A percentile compares a stretch with the other conserved stretches of the same genome.
Evolutionary conservation across 30 jellyfish, hydroid and myxozoan genomes (phyloP).

Genomic region (Pelagia noctiluca): DNA sequence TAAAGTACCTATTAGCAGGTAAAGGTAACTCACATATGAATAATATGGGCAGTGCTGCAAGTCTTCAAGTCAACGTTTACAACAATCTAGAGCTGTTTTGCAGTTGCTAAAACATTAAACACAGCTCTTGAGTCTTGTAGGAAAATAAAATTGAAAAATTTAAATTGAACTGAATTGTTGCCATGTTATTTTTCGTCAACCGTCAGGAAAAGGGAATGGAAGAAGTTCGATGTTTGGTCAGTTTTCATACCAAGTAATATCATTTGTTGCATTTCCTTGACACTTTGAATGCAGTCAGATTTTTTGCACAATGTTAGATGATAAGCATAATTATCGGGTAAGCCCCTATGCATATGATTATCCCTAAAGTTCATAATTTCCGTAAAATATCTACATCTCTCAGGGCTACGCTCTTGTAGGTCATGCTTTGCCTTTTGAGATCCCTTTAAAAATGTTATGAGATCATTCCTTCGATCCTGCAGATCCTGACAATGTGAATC

Average conservation of each 20-base stretch:
- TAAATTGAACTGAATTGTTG: no score
- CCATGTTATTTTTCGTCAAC: no score
- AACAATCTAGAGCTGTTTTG: no score
- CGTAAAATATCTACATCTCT: background rate
- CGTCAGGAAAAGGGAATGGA: slow-evolving; percentile 6
- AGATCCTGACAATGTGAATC: background rate
- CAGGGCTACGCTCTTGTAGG: background rate
- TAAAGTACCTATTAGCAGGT: no score
- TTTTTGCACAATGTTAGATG: background rate
- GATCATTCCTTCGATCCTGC: slow-evolving; percentile 4
- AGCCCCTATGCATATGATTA: slow-evolving; percentile 10
- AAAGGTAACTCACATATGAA: no score
- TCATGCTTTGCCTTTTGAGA: slow-evolving; percentile 11
- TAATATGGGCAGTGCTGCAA: no score
- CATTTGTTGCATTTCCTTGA: background rate
- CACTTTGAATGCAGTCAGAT: slow-evolving; percentile 5
- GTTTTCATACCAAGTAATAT: background rate
- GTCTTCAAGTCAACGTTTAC: no score
- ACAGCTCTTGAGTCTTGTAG: no score
- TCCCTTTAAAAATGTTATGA: background rate
- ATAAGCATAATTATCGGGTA: slow-evolving; percentile 3
- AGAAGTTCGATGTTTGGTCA: background rate
- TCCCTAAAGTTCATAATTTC: background rate
- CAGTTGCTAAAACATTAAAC: no score
- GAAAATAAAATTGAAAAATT: no score